Evolutionary conservation across 2,113 vertebrate species (phyloP).

Genomic region (Morone saxatilis): DNA sequence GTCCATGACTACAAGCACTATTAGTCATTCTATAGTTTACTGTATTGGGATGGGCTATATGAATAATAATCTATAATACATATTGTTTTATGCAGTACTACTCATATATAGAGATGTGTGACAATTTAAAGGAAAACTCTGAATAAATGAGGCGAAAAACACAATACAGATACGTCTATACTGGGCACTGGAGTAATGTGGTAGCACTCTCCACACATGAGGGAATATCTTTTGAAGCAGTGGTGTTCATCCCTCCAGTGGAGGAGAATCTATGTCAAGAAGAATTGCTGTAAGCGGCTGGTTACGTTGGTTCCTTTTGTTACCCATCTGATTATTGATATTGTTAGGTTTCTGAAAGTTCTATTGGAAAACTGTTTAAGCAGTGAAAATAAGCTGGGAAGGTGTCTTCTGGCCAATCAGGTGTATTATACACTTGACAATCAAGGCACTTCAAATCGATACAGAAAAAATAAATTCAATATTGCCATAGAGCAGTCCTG

Average conservation of each 20-base stretch:
- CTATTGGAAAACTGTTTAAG: not conserved
- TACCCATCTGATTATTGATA: not conserved
- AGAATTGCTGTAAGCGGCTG: not conserved
- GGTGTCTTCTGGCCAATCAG: not conserved
- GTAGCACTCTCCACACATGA: too few species aligned
- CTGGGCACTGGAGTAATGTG: not conserved
- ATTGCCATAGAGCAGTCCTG: not conserved
- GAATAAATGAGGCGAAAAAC: not conserved
- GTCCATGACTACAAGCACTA: not conserved
- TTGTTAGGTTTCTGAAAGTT: not conserved
- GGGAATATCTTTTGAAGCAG: too few species aligned
- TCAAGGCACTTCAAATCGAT: not conserved
- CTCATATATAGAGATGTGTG: not conserved
- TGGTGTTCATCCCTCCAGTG: not conserved
- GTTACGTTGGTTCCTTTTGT: not conserved
- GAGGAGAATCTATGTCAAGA: not conserved
- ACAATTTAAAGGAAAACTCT: not conserved
- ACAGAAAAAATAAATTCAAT: not conserved
- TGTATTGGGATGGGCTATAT: not conserved
- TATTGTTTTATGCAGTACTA: not conserved
- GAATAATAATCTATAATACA: not conserved
- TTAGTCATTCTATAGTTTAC: constrained; percentile 1
- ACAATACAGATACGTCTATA: not conserved
- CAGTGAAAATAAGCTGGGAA: not conserved
- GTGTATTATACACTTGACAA: not conserved